phyloP scores from a whole-genome alignment of 2,797 vertebrate genomes.

The Eulemur mongoz region DNA sequence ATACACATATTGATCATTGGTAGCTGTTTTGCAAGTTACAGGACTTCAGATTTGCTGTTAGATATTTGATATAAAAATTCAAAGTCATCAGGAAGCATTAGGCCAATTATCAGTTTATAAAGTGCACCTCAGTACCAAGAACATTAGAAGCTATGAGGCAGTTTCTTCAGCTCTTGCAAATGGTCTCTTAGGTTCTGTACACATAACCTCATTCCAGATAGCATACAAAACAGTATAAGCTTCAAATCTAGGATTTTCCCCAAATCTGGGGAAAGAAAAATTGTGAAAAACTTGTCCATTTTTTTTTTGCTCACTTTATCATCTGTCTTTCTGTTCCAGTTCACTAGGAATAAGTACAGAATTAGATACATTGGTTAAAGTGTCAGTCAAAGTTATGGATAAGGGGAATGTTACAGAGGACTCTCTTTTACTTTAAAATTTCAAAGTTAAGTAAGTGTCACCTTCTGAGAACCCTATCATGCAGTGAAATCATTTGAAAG shows the following conservation, averaged over 20 bases:
- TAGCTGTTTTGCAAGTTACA: not conserved
- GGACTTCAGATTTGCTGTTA: not conserved
- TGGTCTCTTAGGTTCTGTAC: not conserved
- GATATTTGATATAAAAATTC: slow-evolving; percentile 13
- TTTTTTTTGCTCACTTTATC: not conserved
- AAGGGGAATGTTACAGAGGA: not conserved
- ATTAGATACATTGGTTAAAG: not conserved
- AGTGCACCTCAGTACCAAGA: not conserved
- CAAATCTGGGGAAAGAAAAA: not conserved
- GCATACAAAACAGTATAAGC: not conserved
- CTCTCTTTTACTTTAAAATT: not conserved
- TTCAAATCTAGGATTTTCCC: not conserved
- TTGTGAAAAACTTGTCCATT: not conserved
- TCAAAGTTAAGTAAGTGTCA: not conserved
- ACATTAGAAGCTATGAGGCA: not conserved
- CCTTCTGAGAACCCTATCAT: not conserved
- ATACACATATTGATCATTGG: not conserved
- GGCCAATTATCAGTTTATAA: not conserved
- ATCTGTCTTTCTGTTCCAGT: not conserved
- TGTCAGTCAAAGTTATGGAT: not conserved
- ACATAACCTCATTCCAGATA: not conserved
- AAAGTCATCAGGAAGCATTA: not conserved
- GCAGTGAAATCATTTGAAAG: not conserved
- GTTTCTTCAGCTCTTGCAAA: not conserved
- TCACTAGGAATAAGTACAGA: not conserved